phyloP scores from a whole-genome alignment of 1,140 invertebrate genomes.

The Nasonia giraulti region DNA sequence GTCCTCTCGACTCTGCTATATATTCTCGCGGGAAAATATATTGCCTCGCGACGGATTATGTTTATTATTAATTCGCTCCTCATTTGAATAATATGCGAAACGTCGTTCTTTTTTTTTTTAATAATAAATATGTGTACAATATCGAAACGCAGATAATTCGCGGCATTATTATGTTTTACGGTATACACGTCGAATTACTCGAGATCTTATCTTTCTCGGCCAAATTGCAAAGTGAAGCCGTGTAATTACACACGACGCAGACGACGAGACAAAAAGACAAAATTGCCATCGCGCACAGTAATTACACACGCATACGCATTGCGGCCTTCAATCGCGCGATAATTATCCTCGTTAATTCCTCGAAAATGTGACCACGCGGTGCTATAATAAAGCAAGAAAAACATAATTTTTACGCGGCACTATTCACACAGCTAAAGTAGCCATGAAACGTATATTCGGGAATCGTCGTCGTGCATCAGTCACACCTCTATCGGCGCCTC shows the following conservation, averaged over 20 bases:
- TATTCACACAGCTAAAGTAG: no score
- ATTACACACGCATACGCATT: no score
- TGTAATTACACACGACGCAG: no score
- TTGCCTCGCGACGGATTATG: not conserved
- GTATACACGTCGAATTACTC: not conserved
- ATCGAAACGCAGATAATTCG: no score
- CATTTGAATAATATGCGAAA: not conserved
- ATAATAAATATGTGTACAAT: no score
- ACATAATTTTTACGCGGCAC: no score
- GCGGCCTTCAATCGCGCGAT: no score
- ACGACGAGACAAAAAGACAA: not conserved
- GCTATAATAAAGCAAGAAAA: no score
- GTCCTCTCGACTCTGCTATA: not conserved
- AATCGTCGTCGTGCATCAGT: slow-evolving; percentile 19
- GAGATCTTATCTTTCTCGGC: not conserved
- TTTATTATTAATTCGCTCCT: not conserved
- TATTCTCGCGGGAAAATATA: not conserved
- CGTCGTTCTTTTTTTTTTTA: not conserved
- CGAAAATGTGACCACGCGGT: not conserved
- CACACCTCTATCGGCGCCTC: slow-evolving; percentile 7
- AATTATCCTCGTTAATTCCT: not conserved
- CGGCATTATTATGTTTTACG: not conserved
- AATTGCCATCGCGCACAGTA: not conserved
- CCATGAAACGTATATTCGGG: slow-evolving; percentile 3
- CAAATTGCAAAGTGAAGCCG: no score